phyloP scores from a whole-genome alignment of 2,888 invertebrate genomes.

The Phymatocera aterrima region DNA sequence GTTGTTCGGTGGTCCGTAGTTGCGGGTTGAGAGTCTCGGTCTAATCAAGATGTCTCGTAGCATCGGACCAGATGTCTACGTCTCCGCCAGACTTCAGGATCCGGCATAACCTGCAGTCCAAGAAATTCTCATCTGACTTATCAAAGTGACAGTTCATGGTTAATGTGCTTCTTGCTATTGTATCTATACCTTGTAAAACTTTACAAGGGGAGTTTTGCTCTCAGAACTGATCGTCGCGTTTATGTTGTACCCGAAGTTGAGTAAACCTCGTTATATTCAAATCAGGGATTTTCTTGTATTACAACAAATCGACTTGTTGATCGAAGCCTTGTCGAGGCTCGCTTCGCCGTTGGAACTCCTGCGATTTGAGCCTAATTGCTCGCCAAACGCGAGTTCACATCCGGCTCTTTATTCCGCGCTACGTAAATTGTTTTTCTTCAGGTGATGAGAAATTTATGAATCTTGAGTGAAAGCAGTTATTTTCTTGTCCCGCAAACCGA shows the following conservation, averaged over 20 bases:
- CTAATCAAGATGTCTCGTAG: slow-evolving; percentile 30
- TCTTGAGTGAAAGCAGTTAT: too few relatives aligned
- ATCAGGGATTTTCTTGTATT: background rate
- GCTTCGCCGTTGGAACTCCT: slow-evolving; percentile 12
- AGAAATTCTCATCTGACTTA: slow-evolving; percentile 24
- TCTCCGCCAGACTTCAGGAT: too few relatives aligned
- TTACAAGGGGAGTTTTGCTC: background rate
- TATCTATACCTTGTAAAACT: background rate
- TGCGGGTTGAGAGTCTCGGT: background rate
- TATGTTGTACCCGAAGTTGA: background rate
- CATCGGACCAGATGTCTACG: slow-evolving; percentile 33
- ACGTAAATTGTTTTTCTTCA: background rate
- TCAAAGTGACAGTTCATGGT: slow-evolving; percentile 19
- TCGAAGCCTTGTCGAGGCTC: slow-evolving; percentile 2
- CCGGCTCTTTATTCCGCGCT: background rate
- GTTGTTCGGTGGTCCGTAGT: slow-evolving; percentile 17
- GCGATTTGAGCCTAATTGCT: slow-evolving; percentile 26
- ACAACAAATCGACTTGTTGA: slow-evolving; percentile 10
- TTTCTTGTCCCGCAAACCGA: background rate
- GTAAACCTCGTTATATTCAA: background rate
- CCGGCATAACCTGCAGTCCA: slow-evolving; percentile 11
- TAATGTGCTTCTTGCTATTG: background rate
- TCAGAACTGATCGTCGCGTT: background rate
- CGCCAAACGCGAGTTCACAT: slow-evolving; percentile 15
- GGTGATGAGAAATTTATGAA: too few relatives aligned